Evolutionary conservation across 2,113 vertebrate genomes (phyloP).

Genomic region (Gadus macrocephalus): DNA sequence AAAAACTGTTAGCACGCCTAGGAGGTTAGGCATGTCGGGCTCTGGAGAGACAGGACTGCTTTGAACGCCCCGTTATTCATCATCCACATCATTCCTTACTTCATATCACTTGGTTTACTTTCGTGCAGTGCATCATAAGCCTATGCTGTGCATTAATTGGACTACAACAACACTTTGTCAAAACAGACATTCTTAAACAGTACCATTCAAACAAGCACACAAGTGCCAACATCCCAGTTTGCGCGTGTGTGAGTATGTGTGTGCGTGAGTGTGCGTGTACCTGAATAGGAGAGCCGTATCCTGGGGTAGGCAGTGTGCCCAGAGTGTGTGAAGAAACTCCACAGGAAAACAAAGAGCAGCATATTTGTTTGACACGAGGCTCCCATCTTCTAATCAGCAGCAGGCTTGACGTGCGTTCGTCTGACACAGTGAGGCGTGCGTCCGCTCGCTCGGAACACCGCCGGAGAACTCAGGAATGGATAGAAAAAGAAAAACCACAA

Average conservation of each 20-base stretch:
- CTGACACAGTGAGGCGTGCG: conserved; percentile 14
- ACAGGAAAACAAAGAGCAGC: conserved; percentile 45
- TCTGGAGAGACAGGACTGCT: too few species aligned
- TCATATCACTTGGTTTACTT: too few species aligned
- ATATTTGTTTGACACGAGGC: conserved; percentile 42
- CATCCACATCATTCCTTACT: too few species aligned
- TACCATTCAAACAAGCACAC: too few species aligned
- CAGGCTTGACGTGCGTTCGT: conserved; percentile 24
- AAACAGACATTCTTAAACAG: too few species aligned
- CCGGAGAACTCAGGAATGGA: background rate
- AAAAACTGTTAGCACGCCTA: too few species aligned
- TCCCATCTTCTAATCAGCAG: conserved; percentile 42
- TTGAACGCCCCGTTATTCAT: too few species aligned
- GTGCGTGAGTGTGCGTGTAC: conserved; percentile 35
- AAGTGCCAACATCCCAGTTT: too few species aligned
- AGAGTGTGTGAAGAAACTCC: conserved; percentile 32
- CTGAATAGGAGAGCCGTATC: conserved; percentile 65
- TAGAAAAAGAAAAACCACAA: background rate
- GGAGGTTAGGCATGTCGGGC: too few species aligned
- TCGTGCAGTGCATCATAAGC: too few species aligned
- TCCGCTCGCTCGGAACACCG: background rate
- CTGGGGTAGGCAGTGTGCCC: conserved; percentile 57
- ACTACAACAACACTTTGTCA: too few species aligned
- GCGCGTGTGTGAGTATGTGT: background rate
- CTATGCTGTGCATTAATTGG: too few species aligned